Evolutionary conservation across 2,888 invertebrate genomes (phyloP).

Genomic region (Monopis laevigella): DNA sequence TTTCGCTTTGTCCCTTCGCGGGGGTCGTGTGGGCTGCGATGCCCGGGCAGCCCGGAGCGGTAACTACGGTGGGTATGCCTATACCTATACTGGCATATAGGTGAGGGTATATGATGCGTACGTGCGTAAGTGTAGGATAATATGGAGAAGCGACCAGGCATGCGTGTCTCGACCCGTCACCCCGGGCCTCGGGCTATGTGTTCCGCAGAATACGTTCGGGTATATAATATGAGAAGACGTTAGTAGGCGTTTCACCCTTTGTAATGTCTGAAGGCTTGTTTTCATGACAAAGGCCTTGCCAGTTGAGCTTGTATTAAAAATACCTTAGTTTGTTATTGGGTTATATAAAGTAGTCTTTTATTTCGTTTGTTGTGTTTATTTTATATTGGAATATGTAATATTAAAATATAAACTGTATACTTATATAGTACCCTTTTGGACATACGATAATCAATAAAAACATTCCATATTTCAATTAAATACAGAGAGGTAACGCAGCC

Average conservation of each 20-base stretch:
- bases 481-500: too few species aligned
- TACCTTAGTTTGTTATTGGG: conserved; percentile 6
- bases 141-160: conserved; percentile 54
- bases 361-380: too few species aligned
- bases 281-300: conserved; percentile 11
- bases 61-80: conserved; percentile 15
- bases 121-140: conserved; percentile 63
- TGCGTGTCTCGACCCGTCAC: conserved; percentile 61
- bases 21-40: conserved; percentile 59
- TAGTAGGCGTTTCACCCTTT: conserved; percentile 41
- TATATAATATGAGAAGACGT: conserved; percentile 30
- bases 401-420: too few species aligned
- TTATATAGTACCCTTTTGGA: too few species aligned
- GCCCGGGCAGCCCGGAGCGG: conserved; percentile 52
- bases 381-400: too few species aligned
- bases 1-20: conserved; percentile 64
- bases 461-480: too few species aligned
- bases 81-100: conserved; percentile 21
- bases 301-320: conserved; percentile 9
- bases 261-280: conserved; percentile 7
- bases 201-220: conserved; percentile 19
- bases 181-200: conserved; percentile 52
- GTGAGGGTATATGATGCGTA: too few species aligned
- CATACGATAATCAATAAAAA: too few species aligned
- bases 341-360: conserved; percentile 1